Percentiles rank a stretch among this genome's conserved stretches.
Conservation (phyloP, 2,113 vertebrate species). For the Hymenochirus boettgeri region DNA sequence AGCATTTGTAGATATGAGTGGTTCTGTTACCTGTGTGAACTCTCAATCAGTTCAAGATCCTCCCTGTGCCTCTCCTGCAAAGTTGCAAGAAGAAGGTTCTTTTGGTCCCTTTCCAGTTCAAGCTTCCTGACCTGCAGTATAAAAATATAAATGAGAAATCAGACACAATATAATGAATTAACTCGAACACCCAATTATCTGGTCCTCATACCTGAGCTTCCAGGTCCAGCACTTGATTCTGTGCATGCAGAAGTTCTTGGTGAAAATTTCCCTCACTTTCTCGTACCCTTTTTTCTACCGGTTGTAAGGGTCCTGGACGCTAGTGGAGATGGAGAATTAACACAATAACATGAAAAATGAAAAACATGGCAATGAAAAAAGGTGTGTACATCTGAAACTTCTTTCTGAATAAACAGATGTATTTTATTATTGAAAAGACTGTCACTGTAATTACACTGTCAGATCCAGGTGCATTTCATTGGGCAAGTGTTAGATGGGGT, state of each 20-base stretch:
- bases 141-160: no score
- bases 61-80: constrained; percentile 70
- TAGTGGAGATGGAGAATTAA: no score
- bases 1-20: no score
- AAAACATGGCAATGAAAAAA: no score
- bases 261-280: constrained; percentile 43
- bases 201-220: constrained; percentile 69
- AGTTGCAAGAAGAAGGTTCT: constrained; percentile 66
- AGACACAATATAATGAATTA: no score
- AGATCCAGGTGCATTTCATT: no score
- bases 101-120: constrained; percentile 72
- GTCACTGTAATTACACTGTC: no score
- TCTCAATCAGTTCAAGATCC: constrained; percentile 72
- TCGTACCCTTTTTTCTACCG: constrained; percentile 30
- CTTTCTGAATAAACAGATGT: no score
- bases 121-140: constrained; percentile 69
- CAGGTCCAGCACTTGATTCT: constrained; percentile 62
- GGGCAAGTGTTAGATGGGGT: no score
- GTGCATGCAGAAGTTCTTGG: constrained; percentile 52
- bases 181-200: rapidly evolving
- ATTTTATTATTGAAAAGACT: no score
- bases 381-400: no score
- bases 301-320: not conserved
- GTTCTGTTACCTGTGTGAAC: constrained; percentile 64
- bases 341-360: no score